Base-by-base conservation (phyloP, 2,888 invertebrate species). In the Cryptophagus acutangulus region DNA sequence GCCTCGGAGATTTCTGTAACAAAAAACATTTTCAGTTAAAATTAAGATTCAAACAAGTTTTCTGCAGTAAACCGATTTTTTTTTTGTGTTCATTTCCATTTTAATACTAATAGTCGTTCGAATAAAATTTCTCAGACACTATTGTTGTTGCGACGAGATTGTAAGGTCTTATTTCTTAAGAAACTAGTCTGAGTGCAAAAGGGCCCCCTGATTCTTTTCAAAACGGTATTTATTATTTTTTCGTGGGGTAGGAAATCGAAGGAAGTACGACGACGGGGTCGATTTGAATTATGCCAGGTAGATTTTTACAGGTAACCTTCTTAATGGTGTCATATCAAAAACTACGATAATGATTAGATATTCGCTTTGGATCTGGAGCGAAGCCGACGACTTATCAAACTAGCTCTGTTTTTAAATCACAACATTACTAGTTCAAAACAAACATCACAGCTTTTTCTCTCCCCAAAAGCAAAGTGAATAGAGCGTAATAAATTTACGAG, bases 181-280 rank as follows among this genome's bases (percentile, higher is more conserved):
- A 49, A 48, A 49, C 49, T 43, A 45, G 45, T 49, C 49, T 46
- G 37, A 41, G 13, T 20, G 30, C 39, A 36, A 34, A 34, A 40
- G 17, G 16, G 16, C 31, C n/a, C 31, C 31, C 31, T 31, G 8
- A 31, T 31, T 31, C 31, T 31, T 31, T 31, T 31, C 29, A 29
- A 58, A 58, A 58, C 55, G 54, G 53, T 52, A 57, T 57, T 55
- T 52, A 46, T 48, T 49, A 57, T 57, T 55, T 52, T 47, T 48
- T 49, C 45, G 36, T 46, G 49, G 58, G 56, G 55, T 55, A 58
- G 54, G 54, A 55, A 57, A 57, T 52, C 31, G 15, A 40, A 39
- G 48, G 47, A 46, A 48, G 47, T 43, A 43, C 15, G 36, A 45
- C 40, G 43, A 45, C 33, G 31, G 45, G 41, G 41, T 39, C 43